Base-by-base conservation (phyloP, 2,113 vertebrate genomes). In the Tinamus guttatus region DNA sequence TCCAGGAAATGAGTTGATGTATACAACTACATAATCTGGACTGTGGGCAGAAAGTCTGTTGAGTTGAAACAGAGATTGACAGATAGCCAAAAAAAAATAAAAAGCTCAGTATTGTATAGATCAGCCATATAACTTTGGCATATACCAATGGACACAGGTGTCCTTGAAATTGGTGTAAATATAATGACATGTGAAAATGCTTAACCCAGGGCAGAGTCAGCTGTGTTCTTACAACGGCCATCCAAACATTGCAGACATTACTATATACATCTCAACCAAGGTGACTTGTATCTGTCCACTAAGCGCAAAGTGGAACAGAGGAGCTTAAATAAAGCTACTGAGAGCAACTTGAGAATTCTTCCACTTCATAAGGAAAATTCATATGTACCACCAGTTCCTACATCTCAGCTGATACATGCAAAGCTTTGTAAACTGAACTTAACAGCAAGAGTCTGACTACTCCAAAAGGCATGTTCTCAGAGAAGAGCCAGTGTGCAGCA, bases 1-100 rank as follows among this genome's bases (percentile, higher is more conserved):
- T 22, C 27, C 20, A 41, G 49, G 22, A 86, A 81, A 87, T 49
- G n/a, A 70, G 15, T 2, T 41, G 30, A 78, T 52, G 63, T 10
- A 59, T 27, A 45, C 5, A 78, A 84, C 17, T 13, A 70, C 12
- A 7, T n/a, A 65, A 40, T 51, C 51, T 21, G 41, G 24, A 1
- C 4, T 12, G 16, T 2, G 1, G 1, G 1, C 0, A 1, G 25
- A 20, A 63, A n/a, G 19, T 21, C 32, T 34, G 11, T 14, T 49
- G 49, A 81, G 12, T 18, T 65, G 27, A 58, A 82, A 59, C 22
- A 52, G 40, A 9, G 9, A 47, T 11, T 49, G 20, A 63, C 38
- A 69, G 79, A 88, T 4, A 7, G 1, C 1, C 7, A 88, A 43
- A 49, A 85, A 40, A 40, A 22, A 30, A 49, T 7, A 60, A 43